Evolutionary conservation across 2,888 invertebrate genomes (phyloP), one percentile per base, ranked within the genome.

Genomic region (Scaptomyza flava): DNA sequence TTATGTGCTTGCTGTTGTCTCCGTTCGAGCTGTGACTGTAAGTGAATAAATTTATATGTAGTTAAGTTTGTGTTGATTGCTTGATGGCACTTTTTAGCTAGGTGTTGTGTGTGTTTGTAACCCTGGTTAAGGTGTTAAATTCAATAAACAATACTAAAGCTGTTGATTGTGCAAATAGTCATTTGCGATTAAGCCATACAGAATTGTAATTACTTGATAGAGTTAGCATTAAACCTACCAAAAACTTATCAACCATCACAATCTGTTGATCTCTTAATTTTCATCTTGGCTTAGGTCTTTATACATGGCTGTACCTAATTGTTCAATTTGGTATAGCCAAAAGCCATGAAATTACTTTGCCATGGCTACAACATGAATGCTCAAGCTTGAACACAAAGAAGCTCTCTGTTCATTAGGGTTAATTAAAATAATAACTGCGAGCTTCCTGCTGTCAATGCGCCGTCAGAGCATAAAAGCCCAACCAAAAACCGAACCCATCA

Each of bases 381-480:
- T 46, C 11, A 5, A 47, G 14, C 14, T 48, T 8, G 17, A 12
- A 27, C 27, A 46, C 33, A 43, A 50, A 50, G 46, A 47, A 38
- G 41, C n/a, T 50, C 50, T 27, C 41, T 17, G 74, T 72, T 79
- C 82, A 82, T 82, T 80, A 80, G 85, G 85, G 71, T 82, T 85
- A 82, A 82, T 85, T 85, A 82, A 85, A 82, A 78, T 80, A 76
- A 82, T 82, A 85, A 82, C 64, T 80, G 58, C 46, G 61, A 73
- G 72, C 65, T 73, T 78, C 80, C 85, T 78, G 82, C 81, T 81
- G 79, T 70, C 72, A 76, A 68, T 58, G 63, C 20, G 23, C 47
- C 34, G 58, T 52, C 59, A 54, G 46, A 50, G 30, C 38, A 33
- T n/a, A 59, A 43, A 9, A 11, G 31, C 60, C 65, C 68, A 50